Conservation (phyloP, 2,113 vertebrate species). For the Podarcis cretensis region DNA sequence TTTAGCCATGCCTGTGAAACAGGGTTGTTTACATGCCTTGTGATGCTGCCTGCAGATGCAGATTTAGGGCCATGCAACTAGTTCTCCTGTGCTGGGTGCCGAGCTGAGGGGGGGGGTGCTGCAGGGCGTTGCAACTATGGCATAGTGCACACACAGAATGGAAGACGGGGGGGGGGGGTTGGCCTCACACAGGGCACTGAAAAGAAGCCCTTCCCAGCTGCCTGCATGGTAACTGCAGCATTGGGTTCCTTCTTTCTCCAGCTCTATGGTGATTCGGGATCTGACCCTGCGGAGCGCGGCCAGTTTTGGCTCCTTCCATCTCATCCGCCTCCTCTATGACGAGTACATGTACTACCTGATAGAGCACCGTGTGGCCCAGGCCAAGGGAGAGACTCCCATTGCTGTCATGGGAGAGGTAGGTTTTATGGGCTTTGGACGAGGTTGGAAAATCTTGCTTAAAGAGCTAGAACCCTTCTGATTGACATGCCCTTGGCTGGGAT, state of each 20-base stretch:
- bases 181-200: too few species aligned
- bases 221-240: neutral
- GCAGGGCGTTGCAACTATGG: too few species aligned
- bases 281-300: slow-evolving; percentile 91
- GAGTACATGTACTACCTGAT: slow-evolving; percentile 96
- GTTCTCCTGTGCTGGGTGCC: too few species aligned
- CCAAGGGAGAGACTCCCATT: slow-evolving; percentile 90
- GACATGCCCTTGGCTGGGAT: neutral
- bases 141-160: too few species aligned
- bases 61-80: too few species aligned
- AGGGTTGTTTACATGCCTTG: neutral
- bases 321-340: slow-evolving; percentile 90
- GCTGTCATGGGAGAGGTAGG: slow-evolving; percentile 93
- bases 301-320: slow-evolving; percentile 92
- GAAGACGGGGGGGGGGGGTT: too few species aligned
- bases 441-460: neutral
- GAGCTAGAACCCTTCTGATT: neutral
- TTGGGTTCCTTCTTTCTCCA: slow-evolving; percentile 40
- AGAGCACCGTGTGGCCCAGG: slow-evolving; percentile 91
- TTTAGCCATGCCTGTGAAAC: neutral
- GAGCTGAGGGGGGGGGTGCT: too few species aligned
- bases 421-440: neutral
- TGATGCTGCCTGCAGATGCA: neutral
- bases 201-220: too few species aligned
- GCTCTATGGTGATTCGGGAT: slow-evolving; percentile 94